Conservation (phyloP, 2,888 invertebrate species). For the Dynastes tityus region DNA sequence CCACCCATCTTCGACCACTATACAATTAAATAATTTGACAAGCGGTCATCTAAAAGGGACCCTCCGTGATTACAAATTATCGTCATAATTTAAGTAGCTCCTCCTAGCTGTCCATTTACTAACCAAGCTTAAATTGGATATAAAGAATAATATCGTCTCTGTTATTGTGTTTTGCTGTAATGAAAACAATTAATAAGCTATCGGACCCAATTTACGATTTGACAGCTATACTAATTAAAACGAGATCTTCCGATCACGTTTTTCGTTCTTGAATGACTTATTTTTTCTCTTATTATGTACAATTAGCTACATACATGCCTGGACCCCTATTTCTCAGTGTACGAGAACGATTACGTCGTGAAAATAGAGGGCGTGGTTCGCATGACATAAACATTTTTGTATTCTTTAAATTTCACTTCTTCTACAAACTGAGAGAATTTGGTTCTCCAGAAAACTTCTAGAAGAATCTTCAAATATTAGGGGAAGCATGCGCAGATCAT, state of each 20-base stretch:
- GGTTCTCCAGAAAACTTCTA: too few species aligned
- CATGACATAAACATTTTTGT: too few species aligned
- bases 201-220: slow-evolving; percentile 57
- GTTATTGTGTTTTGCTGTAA: slow-evolving; percentile 53
- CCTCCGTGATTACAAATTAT: slow-evolving; percentile 31
- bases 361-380: too few species aligned
- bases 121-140: slow-evolving; percentile 37
- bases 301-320: background rate
- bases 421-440: too few species aligned
- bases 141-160: slow-evolving; percentile 52
- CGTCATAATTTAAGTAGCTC: slow-evolving; percentile 43
- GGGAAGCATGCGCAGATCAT: too few species aligned
- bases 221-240: slow-evolving; percentile 57
- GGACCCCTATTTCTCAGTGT: background rate
- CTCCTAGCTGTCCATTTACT: slow-evolving; percentile 39
- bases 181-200: slow-evolving; percentile 60
- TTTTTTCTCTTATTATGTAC: background rate
- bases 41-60: slow-evolving; percentile 6
- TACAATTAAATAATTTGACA: slow-evolving; percentile 30
- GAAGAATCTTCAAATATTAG: too few species aligned
- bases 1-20: background rate
- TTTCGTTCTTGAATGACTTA: slow-evolving; percentile 48
- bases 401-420: too few species aligned
- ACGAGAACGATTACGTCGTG: too few species aligned
- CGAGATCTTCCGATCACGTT: slow-evolving; percentile 50